Evolutionary conservation across 2,797 vertebrate species (phyloP).

Genomic region (Odontamblyopus lacepedii): DNA sequence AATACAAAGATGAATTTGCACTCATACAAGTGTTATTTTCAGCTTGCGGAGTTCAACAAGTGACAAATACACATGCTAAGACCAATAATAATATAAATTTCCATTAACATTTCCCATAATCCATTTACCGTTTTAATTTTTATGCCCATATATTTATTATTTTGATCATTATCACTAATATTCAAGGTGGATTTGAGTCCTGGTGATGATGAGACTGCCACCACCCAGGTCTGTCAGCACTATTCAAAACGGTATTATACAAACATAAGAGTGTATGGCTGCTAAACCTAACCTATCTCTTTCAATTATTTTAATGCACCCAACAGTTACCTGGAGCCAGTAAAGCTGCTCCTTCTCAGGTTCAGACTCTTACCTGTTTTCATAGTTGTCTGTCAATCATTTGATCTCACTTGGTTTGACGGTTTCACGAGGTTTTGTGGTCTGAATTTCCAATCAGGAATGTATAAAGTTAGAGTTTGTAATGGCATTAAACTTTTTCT

Average conservation of each 20-base stretch:
- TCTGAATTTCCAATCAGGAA: conserved; percentile 42
- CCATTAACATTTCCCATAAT: conserved; percentile 70
- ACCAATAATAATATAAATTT: conserved; percentile 21
- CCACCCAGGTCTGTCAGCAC: conserved; percentile 84
- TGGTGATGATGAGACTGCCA: conserved; percentile 57
- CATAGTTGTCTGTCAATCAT: conserved; percentile 53
- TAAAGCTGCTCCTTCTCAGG: conserved; percentile 53
- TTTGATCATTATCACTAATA: conserved; percentile 74
- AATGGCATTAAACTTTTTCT: no score
- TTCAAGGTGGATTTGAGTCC: conserved; percentile 79
- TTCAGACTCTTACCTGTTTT: conserved; percentile 41
- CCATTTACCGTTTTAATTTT: conserved; percentile 79
- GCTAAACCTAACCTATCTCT: conserved; percentile 60
- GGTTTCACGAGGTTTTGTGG: conserved; percentile 19
- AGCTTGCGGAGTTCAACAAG: background rate
- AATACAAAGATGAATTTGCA: no score
- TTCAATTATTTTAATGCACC: conserved; percentile 57
- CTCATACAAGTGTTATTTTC: background rate
- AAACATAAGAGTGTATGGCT: background rate
- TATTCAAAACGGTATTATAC: conserved; percentile 24
- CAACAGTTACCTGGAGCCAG: conserved; percentile 59
- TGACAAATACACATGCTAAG: background rate
- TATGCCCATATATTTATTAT: conserved; percentile 50
- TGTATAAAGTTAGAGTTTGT: background rate
- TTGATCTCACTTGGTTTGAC: conserved; percentile 24